Evolutionary conservation across 2,888 invertebrate genomes (phyloP), one percentile per base, ranked within the genome.

Genomic region (Aphodius granarius): DNA sequence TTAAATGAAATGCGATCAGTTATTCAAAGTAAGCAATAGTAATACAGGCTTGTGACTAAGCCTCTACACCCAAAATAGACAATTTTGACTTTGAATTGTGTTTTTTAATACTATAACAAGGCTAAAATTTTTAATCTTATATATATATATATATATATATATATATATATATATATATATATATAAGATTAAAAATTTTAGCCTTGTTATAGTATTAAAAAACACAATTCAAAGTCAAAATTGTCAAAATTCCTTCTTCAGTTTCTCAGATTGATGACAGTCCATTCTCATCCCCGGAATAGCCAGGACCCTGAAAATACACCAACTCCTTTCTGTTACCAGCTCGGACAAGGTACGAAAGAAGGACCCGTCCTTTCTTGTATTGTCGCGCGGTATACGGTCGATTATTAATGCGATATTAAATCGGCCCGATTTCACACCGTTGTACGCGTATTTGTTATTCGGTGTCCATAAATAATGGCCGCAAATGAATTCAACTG

Each of bases 351-450:
- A 17, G 20, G 15, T 19, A n/a, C 68, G 68, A 20, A 65, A 65
- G 65, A 16, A 9, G 20, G n/a, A 21, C 68, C 16, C 9, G 43
- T n/a, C n/a, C 9, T 43, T 43, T 43, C 9, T 68, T 68, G 68
- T 20, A 22, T 68, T 22, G 20, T 20, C 21, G 68, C n/a, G 68
- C 65, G 3, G 9, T 65, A 9, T 16, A 19, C 21, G 18, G 20
- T 5, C 68, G 68, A 20, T 68, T 79, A 81, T 80, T 78, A 81
- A 81, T 81, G 79, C 65, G 78, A 76, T 77, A 81, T 81, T 81
- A 81, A 81, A 80, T 79, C 81, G 77, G 77, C 73, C 79, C 78
- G 80, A 80, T 81, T 81, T 81, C 80, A 81, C 81, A 81, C 80
- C 79, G 80, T 80, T 80, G 81, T 81, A 80, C 73, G 78, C 73